Conservation (phyloP, 2,888 invertebrate species). For the Heliconius charithonia region DNA sequence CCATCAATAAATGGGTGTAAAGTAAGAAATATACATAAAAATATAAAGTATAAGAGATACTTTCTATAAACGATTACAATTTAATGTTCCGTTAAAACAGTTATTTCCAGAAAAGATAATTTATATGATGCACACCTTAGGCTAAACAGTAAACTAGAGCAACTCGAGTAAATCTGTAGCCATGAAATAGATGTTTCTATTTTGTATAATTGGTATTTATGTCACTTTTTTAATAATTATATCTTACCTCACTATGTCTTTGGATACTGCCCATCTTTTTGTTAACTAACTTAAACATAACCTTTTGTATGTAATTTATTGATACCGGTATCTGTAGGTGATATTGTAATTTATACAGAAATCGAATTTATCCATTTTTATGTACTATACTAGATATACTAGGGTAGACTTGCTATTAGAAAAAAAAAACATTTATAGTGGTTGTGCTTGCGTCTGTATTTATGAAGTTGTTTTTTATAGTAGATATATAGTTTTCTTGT, state of each 20-base stretch:
- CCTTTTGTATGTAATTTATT: background rate
- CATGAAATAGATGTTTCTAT: background rate
- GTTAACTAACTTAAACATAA: background rate
- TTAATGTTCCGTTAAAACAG: constrained; percentile 9
- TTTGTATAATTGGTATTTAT: background rate
- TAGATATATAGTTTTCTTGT: too few relatives aligned
- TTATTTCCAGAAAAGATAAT: background rate
- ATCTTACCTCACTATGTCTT: background rate
- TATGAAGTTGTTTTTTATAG: too few relatives aligned
- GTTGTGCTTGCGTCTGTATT: too few relatives aligned
- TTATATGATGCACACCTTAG: background rate
- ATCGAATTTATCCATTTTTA: background rate
- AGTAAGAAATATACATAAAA: background rate
- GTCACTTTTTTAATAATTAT: background rate
- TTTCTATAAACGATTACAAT: constrained; percentile 1
- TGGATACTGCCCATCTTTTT: background rate
- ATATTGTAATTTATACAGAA: background rate
- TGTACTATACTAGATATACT: too few relatives aligned
- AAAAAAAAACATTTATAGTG: too few relatives aligned
- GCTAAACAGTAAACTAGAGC: background rate
- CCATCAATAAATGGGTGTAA: background rate
- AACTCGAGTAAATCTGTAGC: background rate
- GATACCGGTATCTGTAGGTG: background rate
- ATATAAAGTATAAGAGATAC: background rate
- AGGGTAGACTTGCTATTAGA: too few relatives aligned